Percentiles rank a stretch among this genome's conserved stretches.
These are phyloP conservation scores for Periphyllus acericola DNA, from an alignment of 2,888 invertebrate species.

Conservation along the genomic window DNA sequence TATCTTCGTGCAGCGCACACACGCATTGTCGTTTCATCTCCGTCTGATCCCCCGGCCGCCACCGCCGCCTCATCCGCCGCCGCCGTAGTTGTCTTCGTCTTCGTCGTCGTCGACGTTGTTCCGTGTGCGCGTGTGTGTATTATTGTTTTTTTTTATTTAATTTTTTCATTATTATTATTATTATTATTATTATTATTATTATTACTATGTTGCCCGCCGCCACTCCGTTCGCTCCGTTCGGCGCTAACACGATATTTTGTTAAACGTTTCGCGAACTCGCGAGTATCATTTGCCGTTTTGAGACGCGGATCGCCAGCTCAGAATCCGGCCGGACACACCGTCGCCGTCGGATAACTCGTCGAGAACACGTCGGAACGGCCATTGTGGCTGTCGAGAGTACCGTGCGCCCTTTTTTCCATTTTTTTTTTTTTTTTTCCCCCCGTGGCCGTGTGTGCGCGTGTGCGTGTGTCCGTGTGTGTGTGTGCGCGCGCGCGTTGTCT, in stretches of 20 bases:
- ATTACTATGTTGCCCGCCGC: slow-evolving; percentile 26
- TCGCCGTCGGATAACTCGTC: slow-evolving; percentile 19
- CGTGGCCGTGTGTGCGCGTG: slow-evolving; percentile 2
- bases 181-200: slow-evolving; percentile 19
- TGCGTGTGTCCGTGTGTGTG: slow-evolving; percentile 30
- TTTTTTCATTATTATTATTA: slow-evolving; percentile 10
- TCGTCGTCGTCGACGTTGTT: too few species aligned
- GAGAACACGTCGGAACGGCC: slow-evolving; percentile 42
- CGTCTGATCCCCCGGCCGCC: slow-evolving; percentile 42
- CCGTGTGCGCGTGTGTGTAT: slow-evolving; percentile 12
- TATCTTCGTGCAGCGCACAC: slow-evolving; percentile 31
- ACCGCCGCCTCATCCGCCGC: neutral
- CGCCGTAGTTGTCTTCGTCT: too few species aligned
- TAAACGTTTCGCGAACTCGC: slow-evolving; percentile 12
- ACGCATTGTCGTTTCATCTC: slow-evolving; percentile 55
- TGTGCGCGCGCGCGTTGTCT: slow-evolving; percentile 26
- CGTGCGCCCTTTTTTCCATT: slow-evolving; percentile 36
- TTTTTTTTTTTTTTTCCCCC: slow-evolving; percentile 12
- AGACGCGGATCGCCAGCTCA: neutral
- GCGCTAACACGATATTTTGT: neutral
- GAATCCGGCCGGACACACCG: neutral
- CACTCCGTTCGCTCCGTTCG: neutral
- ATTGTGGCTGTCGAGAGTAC: slow-evolving; percentile 30
- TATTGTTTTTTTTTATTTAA: slow-evolving; percentile 34
- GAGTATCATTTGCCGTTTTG: neutral